Evolutionary conservation across 2,888 invertebrate species (phyloP).

Genomic region (Chymomyza caudatula): DNA sequence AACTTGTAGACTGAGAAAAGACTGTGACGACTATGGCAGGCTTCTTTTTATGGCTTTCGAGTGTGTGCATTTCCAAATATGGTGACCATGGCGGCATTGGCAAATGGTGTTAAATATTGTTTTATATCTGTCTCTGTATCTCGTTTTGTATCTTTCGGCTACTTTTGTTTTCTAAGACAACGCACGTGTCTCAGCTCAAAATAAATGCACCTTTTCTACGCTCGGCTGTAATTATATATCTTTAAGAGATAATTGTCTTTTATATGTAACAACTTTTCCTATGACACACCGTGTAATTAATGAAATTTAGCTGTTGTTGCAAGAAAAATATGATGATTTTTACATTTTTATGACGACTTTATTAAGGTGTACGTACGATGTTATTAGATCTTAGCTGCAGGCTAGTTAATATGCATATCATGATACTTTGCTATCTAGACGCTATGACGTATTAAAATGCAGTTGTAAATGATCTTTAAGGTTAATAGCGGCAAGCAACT

Average conservation of each 20-base stretch:
- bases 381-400: neutral
- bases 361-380: conserved; percentile 7
- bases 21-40: conserved; percentile 16
- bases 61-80: conserved; percentile 33
- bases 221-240: conserved; percentile 42
- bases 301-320: neutral
- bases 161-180: neutral
- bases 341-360: conserved; percentile 29
- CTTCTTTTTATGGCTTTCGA: conserved; percentile 44
- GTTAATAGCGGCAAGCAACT: no score
- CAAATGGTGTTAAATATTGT: conserved; percentile 47
- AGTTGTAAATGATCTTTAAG: neutral
- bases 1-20: conserved; percentile 13
- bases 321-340: conserved; percentile 35
- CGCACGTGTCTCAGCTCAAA: conserved; percentile 7
- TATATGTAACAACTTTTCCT: neutral
- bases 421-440: neutral
- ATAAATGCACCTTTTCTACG: conserved; percentile 51
- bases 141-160: neutral
- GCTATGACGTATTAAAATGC: neutral
- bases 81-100: conserved; percentile 22
- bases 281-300: neutral
- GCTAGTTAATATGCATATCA: neutral
- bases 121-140: neutral
- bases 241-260: conserved; percentile 22